Base-by-base conservation (phyloP, 2,888 invertebrate genomes). In the Lacanobia oleracea region DNA sequence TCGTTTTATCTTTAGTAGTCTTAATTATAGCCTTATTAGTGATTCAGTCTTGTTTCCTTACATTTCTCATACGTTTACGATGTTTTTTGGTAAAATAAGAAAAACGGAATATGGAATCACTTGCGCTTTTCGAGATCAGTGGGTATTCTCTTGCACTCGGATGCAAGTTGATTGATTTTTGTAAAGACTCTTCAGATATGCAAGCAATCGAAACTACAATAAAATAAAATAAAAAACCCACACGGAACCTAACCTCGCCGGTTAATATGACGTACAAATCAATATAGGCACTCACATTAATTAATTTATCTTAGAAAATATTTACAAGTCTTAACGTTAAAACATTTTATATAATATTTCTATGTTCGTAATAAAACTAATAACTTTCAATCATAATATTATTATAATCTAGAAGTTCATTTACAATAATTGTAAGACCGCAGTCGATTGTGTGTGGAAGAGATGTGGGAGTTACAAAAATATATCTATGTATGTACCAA, bases 301-400 rank as follows among this genome's bases (percentile, higher is more conserved):
- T 86, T 91, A 91, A 82, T 77, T 87, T 91, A 91, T 69, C 76
- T 80, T 88, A 87, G 72, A 87, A 88, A 91, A 89, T 91, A 85
- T 91, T 89, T 90, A 91, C 86, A 86, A 85, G 78, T 84, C 82
- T 82, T 86, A 77, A 80, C 82, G 72, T 85, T 82, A 82, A 85
- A 87, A 77, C 67, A 82, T 79, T 73, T 77, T 69, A 75, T 81
- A 78, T 76, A 77, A 84, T 82, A 81, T 81, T 72, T 81, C 67
- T 83, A 78, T 83, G 59, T 75, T 75, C 64, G 64, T 80, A 75
- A 71, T 78, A 80, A 83, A 82, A 82, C 83, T 85, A 85, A 76
- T 79, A 85, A 83, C 77, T 85, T 67, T 81, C 65, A 83, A 81
- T 85, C 72, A 85, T 80, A 83, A 76, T 81, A 83, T 66, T 75